Base-by-base conservation (phyloP, 2,797 vertebrate genomes). In the Ceryle rudis region DNA sequence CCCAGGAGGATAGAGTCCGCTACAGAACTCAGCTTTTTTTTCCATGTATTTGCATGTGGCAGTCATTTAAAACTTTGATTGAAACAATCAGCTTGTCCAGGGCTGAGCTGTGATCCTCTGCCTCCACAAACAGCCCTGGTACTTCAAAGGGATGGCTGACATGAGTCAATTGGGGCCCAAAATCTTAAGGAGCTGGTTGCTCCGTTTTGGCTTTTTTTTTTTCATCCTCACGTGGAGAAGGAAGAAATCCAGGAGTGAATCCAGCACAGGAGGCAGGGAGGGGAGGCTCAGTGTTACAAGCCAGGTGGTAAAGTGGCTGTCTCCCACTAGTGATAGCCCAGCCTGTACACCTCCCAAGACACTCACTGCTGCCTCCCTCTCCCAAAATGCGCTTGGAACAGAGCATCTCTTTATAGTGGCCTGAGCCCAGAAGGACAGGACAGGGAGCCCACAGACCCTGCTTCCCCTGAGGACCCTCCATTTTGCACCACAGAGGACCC, bases 1-100 rank as follows among this genome's bases (percentile, higher is more conserved):
- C 64, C 49, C 29, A 31, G 57, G 29, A 75, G 12, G 25, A 77
- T 28, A 55, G 42, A 91, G 61, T 23, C 37, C 14, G 20, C 75
- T 3, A 6, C 2, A 6, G 25, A 91, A 57, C 37, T 88, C 54
- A 44, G 69, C 61, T n/a, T 74, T 91, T 73, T 88, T 88, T 44
- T 11, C 16, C 47, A 49, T 2, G 2, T 84, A 79, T 94, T 90
- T 96, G 66, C 89, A 93, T 93, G 73, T 95, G 93, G 89, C 85
- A 95, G 82, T 93, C 66, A 91, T 96, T 96, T 95, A 93, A 95
- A 90, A 29, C 82, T 91, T 91, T 95, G 93, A 96, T 88, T 94
- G 85, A 95, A 97, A 95, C 94, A 96, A 95, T 95, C 93, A 95
- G 77, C 62, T 95, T 66, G 82, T 93, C 58, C 89, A 89, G 70